Base-by-base conservation (phyloP, 2,797 vertebrate species). In the Poeciliopsis presidionis region DNA sequence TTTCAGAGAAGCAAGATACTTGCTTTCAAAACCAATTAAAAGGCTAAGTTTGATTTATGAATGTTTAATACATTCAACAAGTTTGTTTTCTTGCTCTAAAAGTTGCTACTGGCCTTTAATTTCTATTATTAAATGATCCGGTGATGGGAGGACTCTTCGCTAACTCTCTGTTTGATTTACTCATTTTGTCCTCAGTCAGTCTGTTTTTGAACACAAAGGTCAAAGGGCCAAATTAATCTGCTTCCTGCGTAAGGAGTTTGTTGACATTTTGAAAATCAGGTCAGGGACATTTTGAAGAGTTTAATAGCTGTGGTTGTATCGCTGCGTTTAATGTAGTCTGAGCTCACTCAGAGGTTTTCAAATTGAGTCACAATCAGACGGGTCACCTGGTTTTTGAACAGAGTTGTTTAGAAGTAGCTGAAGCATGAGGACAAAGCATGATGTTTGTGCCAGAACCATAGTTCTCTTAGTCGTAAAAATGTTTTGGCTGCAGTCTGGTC, bases 401-500 rank as follows among this genome's bases (percentile, higher is more conserved):
- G 83, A 81, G 53, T 67, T 49, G 63, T 55, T 67, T 55, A 45
- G 53, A 80, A 36, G 77, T n/a, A 46, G 49, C 30, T 36, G 72
- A 80, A 45, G 65, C 57, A 46, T 36, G 6, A 25, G 65, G 79
- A 86, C 49, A 51, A 81, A 61, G 75, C 63, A 63, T 84, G 78
- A 75, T 74, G 43, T 85, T 85, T 79, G 7, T 65, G 81, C 84
- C 39, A 72, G 63, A 65, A 55, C 65, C 78, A 65, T 46, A 83
- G 84, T 87, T 88, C 78, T 70, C 39, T 59, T 51, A 65, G 74
- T 75, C 55, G 70, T 80, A 78, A 77, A 74, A 65, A 39, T 43
- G 45, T 74, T 77, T 85, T 53, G 78, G 75, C 80, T 77, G 82
- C 79, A 84, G 84, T 71, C 45, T 73, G 67, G 61, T 86, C 80